These are phyloP conservation scores for Pygocentrus nattereri DNA, from an alignment of 2,797 vertebrate species.

Conservation along the genomic window DNA sequence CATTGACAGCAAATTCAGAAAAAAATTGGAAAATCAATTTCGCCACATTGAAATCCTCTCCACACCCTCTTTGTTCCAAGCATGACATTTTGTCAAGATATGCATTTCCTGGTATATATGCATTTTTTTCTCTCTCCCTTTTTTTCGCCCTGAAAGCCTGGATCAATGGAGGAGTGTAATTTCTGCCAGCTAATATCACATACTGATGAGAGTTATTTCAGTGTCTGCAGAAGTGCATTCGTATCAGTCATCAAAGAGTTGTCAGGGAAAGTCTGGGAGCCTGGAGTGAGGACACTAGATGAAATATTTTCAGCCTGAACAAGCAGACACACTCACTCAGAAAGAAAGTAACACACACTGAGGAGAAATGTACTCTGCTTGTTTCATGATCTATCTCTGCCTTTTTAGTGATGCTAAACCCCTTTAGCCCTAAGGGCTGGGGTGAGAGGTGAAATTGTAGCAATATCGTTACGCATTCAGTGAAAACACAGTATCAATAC, in stretches of 20 bases:
- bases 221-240: constrained; percentile 42
- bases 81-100: constrained; percentile 69
- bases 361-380: background rate
- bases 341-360: background rate
- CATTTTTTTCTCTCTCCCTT: constrained; percentile 36
- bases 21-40: constrained; percentile 87
- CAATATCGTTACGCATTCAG: too few species aligned
- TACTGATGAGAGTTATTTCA: constrained; percentile 49
- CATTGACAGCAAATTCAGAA: constrained; percentile 72
- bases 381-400: background rate
- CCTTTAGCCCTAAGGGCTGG: background rate
- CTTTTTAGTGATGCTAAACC: background rate
- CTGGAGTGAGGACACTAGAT: background rate
- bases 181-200: constrained; percentile 63
- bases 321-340: constrained; percentile 12
- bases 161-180: constrained; percentile 65
- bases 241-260: constrained; percentile 24
- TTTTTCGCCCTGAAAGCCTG: constrained; percentile 35
- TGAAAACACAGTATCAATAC: too few species aligned
- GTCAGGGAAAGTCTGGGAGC: background rate
- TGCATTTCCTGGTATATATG: constrained; percentile 64
- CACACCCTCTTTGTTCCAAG: constrained; percentile 14
- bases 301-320: background rate
- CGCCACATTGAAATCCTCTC: constrained; percentile 70
- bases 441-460: too few species aligned